Evolutionary conservation across 1,140 invertebrate genomes (phyloP).

Genomic region (Galleria mellonella): DNA sequence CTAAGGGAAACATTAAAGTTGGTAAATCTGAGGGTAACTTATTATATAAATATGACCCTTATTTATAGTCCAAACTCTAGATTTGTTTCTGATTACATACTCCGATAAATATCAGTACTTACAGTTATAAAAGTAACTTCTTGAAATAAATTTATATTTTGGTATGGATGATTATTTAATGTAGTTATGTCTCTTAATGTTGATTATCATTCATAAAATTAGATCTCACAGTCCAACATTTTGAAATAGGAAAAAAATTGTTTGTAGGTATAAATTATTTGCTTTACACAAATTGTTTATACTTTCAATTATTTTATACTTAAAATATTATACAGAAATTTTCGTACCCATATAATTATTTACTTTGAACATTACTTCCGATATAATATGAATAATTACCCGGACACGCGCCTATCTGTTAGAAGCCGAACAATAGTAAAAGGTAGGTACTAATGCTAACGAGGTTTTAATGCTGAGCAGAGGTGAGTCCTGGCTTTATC

Average conservation of each 20-base stretch:
- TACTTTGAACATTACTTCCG: too few relatives aligned
- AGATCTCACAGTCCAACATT: too few relatives aligned
- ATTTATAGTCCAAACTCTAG: constrained; percentile 34
- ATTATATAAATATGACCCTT: constrained; percentile 42
- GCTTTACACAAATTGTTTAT: too few relatives aligned
- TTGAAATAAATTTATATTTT: background rate
- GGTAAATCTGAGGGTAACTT: constrained; percentile 30
- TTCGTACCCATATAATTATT: too few relatives aligned
- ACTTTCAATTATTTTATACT: too few relatives aligned
- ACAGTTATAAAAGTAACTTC: constrained; percentile 14
- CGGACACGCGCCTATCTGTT: background rate
- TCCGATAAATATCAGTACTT: constrained; percentile 7
- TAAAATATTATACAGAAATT: too few relatives aligned
- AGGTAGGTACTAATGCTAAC: constrained; percentile 30
- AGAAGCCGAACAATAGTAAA: constrained; percentile 17
- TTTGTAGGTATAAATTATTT: too few relatives aligned
- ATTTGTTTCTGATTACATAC: constrained; percentile 24
- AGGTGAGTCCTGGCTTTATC: constrained; percentile 36
- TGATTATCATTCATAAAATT: too few relatives aligned
- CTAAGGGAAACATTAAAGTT: constrained; percentile 25
- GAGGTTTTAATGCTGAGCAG: constrained; percentile 49
- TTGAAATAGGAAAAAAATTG: too few relatives aligned
- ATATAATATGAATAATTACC: too few relatives aligned
- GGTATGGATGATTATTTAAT: too few relatives aligned
- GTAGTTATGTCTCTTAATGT: too few relatives aligned